Conservation (phyloP, 2,797 vertebrate species). For the Rhinophrynus dorsalis region DNA sequence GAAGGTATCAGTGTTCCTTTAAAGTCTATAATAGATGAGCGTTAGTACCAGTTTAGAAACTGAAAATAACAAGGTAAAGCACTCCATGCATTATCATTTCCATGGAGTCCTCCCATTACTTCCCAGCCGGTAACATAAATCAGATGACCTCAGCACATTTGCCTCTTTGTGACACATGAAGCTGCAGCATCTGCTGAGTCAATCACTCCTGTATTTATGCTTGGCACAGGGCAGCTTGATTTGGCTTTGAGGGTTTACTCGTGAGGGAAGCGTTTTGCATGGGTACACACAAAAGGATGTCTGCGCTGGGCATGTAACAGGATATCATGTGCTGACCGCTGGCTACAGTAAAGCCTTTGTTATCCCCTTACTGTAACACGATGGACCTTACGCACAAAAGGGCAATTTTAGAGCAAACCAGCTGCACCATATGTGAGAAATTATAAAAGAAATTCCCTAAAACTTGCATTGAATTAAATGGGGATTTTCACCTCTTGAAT, state of each 20-base stretch:
- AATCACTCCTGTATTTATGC: background rate
- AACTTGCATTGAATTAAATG: too few relatives aligned
- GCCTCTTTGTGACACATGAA: background rate
- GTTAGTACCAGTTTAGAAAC: too few relatives aligned
- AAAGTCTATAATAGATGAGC: too few relatives aligned
- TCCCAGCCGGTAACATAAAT: conserved; percentile 2
- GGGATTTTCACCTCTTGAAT: too few relatives aligned
- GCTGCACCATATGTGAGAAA: too few relatives aligned
- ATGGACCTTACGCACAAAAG: too few relatives aligned
- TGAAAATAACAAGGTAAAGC: background rate
- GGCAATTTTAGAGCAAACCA: too few relatives aligned
- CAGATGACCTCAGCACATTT: conserved; percentile 15
- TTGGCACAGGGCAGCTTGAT: background rate
- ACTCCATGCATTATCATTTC: background rate
- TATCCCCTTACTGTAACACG: background rate
- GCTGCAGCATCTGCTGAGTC: conserved; percentile 15
- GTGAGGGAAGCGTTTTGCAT: conserved; percentile 17
- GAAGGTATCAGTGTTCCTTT: too few relatives aligned
- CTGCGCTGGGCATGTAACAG: conserved; percentile 7
- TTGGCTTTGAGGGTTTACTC: background rate
- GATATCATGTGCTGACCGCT: conserved; percentile 1
- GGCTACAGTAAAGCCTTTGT: background rate
- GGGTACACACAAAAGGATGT: conserved; percentile 8
- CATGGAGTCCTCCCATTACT: background rate
- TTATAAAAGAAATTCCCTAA: too few relatives aligned